Evolutionary conservation across 2,113 vertebrate species (phyloP).

Genomic region (Erpornis zantholeuca): DNA sequence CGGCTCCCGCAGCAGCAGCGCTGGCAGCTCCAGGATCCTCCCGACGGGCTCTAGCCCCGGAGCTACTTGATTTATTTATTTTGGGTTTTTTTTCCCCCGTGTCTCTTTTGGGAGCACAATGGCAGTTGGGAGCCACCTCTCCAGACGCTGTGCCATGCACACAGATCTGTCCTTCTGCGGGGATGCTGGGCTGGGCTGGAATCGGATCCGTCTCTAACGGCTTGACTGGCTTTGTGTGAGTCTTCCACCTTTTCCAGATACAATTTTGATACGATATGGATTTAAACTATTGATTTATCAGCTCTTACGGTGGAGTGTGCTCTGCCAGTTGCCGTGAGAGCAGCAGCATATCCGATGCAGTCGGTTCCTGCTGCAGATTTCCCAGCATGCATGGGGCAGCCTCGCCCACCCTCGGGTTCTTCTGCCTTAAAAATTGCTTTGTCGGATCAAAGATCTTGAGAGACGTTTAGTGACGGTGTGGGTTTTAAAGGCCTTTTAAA

Average conservation of each 20-base stretch:
- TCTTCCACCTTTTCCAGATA: background rate
- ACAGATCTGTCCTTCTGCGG: background rate
- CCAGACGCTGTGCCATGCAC: fast-evolving
- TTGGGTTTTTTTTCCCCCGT: background rate
- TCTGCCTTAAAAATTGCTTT: background rate
- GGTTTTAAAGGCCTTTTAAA: background rate
- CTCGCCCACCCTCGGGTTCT: background rate
- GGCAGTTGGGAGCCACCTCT: background rate
- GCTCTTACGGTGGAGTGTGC: fast-evolving
- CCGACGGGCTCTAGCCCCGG: background rate
- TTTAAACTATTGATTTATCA: background rate
- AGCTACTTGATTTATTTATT: background rate
- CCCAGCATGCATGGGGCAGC: background rate
- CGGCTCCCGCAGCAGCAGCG: background rate
- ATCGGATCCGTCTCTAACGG: fast-evolving
- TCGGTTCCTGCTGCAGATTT: slow-evolving; percentile 23
- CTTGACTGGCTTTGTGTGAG: slow-evolving; percentile 9
- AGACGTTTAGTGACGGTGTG: fast-evolving
- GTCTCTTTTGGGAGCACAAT: background rate
- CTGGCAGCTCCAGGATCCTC: background rate
- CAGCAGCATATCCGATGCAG: background rate
- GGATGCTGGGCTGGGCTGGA: background rate
- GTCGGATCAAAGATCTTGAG: background rate
- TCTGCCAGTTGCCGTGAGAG: background rate
- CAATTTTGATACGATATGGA: fast-evolving